Base-by-base conservation (phyloP, 2,888 invertebrate species). In the Loripinus fragilis region DNA sequence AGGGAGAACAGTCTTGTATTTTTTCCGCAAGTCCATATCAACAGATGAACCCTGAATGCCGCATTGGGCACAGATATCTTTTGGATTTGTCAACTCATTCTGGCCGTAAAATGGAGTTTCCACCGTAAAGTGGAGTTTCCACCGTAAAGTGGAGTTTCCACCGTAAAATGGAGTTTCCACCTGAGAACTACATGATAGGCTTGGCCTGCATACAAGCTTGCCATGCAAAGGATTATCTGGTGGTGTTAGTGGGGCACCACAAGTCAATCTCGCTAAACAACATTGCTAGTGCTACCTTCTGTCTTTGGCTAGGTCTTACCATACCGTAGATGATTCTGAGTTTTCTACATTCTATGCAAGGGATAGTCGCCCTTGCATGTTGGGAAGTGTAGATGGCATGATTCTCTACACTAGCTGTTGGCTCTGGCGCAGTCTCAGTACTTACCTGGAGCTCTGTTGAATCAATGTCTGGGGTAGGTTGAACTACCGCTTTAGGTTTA, bases 291-390 rank as follows among this genome's bases (percentile, higher is more conserved):
- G 67, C 33, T 3, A 42, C 25, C 20, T 67, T 38, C 28, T 60
- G 60, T 33, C 60, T 60, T 33, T 60, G 17, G n/a, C 17, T 17
- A 2, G 20, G 10, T 12, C 33, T 30, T 20, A 33, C 10, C 33
- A n/a, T 60, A 8, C 33, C 2, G 20, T 60, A 60, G 20, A 60
- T 20, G 10, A 60, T 20, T 17, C 67, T 7, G 7, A 42, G 67
- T 67, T 67, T 67, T 17, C 42, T 67, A n/a, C 67, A 67, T 28
- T 67, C 67, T 23, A 25, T 45, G n/a, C 67, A 67, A 12, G 23
- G 8, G 25, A 67, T n/a, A 12, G n/a, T 23, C 17, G 20, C 33
- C 23, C 65, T 30, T 65, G 65, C 35, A 65, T 65, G 23, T 28
- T 67, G 67, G 2, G 28, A 7, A 17, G 67, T 67, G 23, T 17